A percentile compares a stretch with the other conserved stretches of the same genome.
phyloP scores from a whole-genome alignment of 2,888 invertebrate species.

The Spodoptera exigua region DNA sequence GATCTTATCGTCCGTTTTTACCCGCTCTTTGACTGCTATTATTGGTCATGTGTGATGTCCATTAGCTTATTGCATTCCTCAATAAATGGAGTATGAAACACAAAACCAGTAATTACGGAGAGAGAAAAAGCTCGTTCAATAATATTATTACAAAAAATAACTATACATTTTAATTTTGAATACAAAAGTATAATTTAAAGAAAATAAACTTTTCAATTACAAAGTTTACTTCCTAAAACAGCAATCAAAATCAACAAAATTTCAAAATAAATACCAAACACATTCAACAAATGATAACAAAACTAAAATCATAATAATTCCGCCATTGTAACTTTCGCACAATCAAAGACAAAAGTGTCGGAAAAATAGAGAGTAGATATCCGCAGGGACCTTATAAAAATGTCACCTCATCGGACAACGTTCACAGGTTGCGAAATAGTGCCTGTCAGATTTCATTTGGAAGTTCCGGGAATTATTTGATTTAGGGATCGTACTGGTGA shows the following conservation, averaged over 20 bases:
- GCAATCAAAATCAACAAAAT: neutral
- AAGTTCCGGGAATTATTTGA: conserved; percentile 13
- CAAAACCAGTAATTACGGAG: too few species aligned
- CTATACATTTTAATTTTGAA: too few species aligned
- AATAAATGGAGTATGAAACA: too few species aligned
- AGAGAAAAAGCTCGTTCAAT: too few species aligned
- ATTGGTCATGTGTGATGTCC: too few species aligned
- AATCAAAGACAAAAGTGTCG: conserved; percentile 56
- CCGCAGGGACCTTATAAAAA: conserved; percentile 64
- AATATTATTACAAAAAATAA: too few species aligned
- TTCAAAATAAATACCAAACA: conserved; percentile 7
- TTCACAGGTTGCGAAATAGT: conserved; percentile 63
- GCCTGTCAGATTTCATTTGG: conserved; percentile 31
- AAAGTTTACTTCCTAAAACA: too few species aligned
- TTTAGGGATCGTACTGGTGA: neutral
- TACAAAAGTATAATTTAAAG: too few species aligned
- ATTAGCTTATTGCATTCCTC: too few species aligned
- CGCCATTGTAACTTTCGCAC: conserved; percentile 45
- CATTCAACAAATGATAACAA: conserved; percentile 33
- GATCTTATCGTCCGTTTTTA: too few species aligned
- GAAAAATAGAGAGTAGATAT: conserved; percentile 62
- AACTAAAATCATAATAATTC: conserved; percentile 48
- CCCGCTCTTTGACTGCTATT: too few species aligned
- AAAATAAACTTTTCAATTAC: too few species aligned
- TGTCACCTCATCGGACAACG: conserved; percentile 68